Evolutionary conservation across 2,888 invertebrate species (phyloP).

Genomic region (Sepioteuthis lessoniana): DNA sequence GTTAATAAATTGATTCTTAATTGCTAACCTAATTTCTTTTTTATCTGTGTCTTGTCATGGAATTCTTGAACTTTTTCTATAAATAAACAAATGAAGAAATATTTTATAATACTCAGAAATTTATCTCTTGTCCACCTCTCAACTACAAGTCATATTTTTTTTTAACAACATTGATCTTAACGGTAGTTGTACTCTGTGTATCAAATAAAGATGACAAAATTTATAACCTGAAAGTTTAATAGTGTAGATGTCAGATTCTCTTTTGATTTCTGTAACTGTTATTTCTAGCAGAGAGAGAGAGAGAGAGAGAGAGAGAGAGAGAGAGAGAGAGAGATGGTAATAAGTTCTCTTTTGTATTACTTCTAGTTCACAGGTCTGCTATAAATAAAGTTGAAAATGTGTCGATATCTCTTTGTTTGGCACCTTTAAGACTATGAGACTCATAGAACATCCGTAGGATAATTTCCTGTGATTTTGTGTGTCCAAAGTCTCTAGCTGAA

Average conservation of each 20-base stretch:
- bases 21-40: too few species aligned
- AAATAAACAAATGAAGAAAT: not conserved
- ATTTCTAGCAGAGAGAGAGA: not conserved
- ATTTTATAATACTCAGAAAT: not conserved
- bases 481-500: too few species aligned
- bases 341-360: not conserved
- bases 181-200: not conserved
- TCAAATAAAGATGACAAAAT: not conserved
- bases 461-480: too few species aligned
- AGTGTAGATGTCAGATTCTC: not conserved
- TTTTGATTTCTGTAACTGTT: not conserved
- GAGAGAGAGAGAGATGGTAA: not conserved
- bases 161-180: not conserved
- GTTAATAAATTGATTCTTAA: not conserved
- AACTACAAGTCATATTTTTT: not conserved
- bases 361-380: too few species aligned
- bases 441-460: too few species aligned
- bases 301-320: not conserved
- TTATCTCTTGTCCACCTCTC: not conserved
- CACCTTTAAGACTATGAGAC: too few species aligned
- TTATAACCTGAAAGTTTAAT: not conserved
- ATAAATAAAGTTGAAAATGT: too few species aligned
- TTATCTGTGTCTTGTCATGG: too few species aligned
- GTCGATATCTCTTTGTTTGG: too few species aligned
- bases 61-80: not conserved